phyloP scores from a whole-genome alignment of 2,113 vertebrate species.

The Phalacrocorax brasilianus region DNA sequence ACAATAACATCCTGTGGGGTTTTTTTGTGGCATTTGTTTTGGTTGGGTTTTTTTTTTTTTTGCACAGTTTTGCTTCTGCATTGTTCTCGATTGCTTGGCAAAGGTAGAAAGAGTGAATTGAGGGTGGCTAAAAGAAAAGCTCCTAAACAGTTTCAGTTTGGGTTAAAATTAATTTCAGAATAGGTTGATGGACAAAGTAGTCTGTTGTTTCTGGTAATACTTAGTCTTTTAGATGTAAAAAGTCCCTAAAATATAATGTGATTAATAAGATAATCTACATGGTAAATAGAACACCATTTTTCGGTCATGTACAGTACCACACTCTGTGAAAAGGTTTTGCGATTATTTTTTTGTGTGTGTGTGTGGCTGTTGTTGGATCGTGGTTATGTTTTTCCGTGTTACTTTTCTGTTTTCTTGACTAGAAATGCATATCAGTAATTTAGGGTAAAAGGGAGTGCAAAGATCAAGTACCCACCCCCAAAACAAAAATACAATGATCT shows the following conservation, averaged over 20 bases:
- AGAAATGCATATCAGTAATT: neutral
- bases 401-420: neutral
- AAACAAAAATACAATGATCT: neutral
- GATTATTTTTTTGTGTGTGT: neutral
- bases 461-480: neutral
- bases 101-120: neutral
- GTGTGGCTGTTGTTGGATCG: neutral
- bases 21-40: no score
- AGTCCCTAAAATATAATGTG: neutral
- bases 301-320: neutral
- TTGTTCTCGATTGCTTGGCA: neutral
- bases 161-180: neutral
- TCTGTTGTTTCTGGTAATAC: neutral
- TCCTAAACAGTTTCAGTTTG: neutral
- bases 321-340: neutral
- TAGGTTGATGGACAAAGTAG: neutral
- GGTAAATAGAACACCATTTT: neutral
- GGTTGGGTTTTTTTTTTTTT: no score
- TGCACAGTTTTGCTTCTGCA: neutral
- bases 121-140: neutral
- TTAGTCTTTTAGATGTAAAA: neutral
- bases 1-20: neutral
- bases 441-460: neutral
- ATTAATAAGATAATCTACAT: neutral
- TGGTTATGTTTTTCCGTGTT: neutral